phyloP scores from a whole-genome alignment of 2,888 invertebrate genomes.

The Acleris laterana region DNA sequence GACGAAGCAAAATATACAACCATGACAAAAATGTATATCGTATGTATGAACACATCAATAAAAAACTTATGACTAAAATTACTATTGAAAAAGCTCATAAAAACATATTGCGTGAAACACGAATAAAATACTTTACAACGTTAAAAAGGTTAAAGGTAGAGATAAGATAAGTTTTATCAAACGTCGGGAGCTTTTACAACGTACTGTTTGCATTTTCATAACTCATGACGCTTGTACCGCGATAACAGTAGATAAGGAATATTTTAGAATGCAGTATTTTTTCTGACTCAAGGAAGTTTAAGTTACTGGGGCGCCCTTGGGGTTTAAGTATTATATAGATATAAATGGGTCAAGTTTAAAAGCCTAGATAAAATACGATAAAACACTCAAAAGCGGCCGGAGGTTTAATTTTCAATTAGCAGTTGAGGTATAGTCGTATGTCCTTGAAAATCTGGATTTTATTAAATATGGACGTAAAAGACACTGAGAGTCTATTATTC shows the following conservation, averaged over 20 bases:
- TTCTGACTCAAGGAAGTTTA: neutral
- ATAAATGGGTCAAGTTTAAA: too few species aligned
- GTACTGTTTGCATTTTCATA: constrained; percentile 62
- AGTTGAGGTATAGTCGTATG: too few species aligned
- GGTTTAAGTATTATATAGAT: neutral
- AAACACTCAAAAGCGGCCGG: too few species aligned
- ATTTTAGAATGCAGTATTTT: neutral
- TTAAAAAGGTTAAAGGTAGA: constrained; percentile 34
- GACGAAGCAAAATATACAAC: too few species aligned
- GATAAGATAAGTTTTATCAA: constrained; percentile 48
- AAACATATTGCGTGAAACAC: constrained; percentile 4
- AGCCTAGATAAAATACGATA: too few species aligned
- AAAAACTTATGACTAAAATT: neutral
- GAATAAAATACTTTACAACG: neutral
- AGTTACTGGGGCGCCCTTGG: neutral
- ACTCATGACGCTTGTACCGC: constrained; percentile 50
- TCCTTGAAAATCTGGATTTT: too few species aligned
- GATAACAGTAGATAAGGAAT: constrained; percentile 44
- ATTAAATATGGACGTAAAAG: too few species aligned
- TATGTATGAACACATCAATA: neutral
- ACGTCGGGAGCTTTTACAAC: constrained; percentile 54
- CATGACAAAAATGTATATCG: too few species aligned
- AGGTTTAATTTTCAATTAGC: too few species aligned
- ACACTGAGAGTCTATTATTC: too few species aligned
- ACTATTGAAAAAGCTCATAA: neutral